Base-by-base conservation (phyloP, 2,113 vertebrate species). In the Polyodon spathula region DNA sequence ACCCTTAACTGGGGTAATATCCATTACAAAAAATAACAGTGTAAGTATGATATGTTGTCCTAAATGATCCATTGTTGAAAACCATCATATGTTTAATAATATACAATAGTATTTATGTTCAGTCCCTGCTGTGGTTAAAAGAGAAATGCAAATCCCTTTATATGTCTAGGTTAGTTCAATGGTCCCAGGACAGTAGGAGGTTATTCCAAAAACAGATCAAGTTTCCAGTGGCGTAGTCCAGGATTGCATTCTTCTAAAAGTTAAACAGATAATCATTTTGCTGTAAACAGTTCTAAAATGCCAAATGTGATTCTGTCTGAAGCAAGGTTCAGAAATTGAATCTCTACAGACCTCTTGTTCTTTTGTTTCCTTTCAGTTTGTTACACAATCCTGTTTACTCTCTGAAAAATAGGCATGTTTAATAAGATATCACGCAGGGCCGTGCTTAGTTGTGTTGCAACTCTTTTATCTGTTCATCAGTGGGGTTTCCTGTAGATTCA, bases 381-480 rank as follows among this genome's bases (percentile, higher is more conserved):
- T 77, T 79, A 86, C 65, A 74, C 68, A 78, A 86, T 83, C 81
- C 80, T 85, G 84, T 83, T 84, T 85, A 84, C 63, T 5, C 71
- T 71, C 73, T 73, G 72, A 77, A 81, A 86, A 84, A 86, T 84
- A 78, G 83, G 81, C 82, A 78, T 79, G 79, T 86, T 88, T 83
- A 78, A 75, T 86, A 75, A 82, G 78, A 83, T 85, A 82, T 84
- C 82, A 84, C 59, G 74, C 80, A 79, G 78, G 75, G 77, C 77
- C 65, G 70, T 79, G 73, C 80, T 82, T 82, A 75, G 84, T 77
- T 86, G 75, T 86, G 86, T 83, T 69, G 80, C 80, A 88, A 83
- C 78, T 75, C 38, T 72, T 78, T 78, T 78, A 68, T 77, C 83
- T 73, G 69, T 81, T 84, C 75, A 76, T 76, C 69, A 63, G 69